These are phyloP conservation scores for Myoxocephalus aenaeus DNA, from an alignment of 2,797 vertebrate species.

Conservation along the genomic window DNA sequence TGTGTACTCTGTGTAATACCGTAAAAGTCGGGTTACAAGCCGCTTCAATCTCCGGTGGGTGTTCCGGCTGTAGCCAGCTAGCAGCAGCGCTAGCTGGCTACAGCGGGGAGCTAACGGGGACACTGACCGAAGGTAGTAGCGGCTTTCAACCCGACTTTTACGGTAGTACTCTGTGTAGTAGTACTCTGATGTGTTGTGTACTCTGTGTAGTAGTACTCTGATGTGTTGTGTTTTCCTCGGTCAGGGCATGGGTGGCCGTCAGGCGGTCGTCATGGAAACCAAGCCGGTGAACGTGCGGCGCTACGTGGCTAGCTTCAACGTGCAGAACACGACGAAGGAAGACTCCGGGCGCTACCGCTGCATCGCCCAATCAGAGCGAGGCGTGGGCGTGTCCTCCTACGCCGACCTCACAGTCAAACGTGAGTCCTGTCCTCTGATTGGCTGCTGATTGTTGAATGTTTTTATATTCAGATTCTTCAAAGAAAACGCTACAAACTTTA, in stretches of 20 bases:
- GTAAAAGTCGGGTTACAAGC: too few species aligned
- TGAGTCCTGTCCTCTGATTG: conserved; percentile 74
- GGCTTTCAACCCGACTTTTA: too few species aligned
- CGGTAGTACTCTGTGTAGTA: too few species aligned
- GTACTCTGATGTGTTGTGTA: too few species aligned
- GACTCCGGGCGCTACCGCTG: conserved; percentile 95
- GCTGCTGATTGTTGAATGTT: background rate
- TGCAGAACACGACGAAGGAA: conserved; percentile 91
- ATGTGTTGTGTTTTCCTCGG: background rate
- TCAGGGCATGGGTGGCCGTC: conserved; percentile 86
- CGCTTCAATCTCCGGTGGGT: too few species aligned
- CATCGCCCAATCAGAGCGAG: conserved; percentile 90
- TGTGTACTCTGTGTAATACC: too few species aligned
- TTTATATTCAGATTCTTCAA: background rate
- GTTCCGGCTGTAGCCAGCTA: too few species aligned
- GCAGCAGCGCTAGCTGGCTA: too few species aligned
- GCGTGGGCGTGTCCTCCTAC: conserved; percentile 93
- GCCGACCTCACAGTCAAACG: conserved; percentile 95
- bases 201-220: background rate
- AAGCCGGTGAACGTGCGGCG: conserved; percentile 87
- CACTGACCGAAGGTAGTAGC: too few species aligned
- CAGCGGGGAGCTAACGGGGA: too few species aligned
- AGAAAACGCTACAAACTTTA: too few species aligned
- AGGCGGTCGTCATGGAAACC: conserved; percentile 88
- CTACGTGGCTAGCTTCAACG: conserved; percentile 91